Evolutionary conservation across 2,888 invertebrate species (phyloP), one percentile per base, ranked within the genome.

Genomic region (Oligia fasciuncula): DNA sequence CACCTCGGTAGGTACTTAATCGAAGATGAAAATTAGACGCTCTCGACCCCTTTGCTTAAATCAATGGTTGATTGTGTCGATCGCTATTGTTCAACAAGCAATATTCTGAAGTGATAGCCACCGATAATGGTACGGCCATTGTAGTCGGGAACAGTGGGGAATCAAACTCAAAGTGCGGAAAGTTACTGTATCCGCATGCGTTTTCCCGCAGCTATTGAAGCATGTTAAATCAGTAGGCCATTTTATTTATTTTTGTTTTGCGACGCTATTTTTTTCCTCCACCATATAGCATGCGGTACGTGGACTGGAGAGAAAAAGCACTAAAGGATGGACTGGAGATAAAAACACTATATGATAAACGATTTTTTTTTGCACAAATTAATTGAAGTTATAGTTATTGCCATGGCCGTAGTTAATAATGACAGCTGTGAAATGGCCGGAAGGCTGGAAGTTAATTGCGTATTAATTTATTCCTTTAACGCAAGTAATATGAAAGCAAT

Each of bases 61-160:
- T 75, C 81, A 81, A 81, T 81, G 72, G 72, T 49, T 75, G 67
- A 65, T 72, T 81, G 65, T 40, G 65, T 65, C 40, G 70, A 70
- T 70, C 54, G 60, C 75, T 72, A 72, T 83, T 85, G 85, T 85
- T 81, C 75, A 75, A 54, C 51, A 81, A 85, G 60, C 68, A 85
- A 76, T 83, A 85, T 83, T 83, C 40, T 69, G 57, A 46, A 74
- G 63, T 74, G 51, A 71, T 63, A 29, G 49, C 57, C n/a, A 75
- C 51, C n/a, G 51, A 11, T 85, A 75, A 69, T 75, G 35, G 17
- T 40, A 40, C 29, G 51, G 46, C 65, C 29, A 81, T 82, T 82
- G 85, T 82, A 19, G 46, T 84, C 69, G 17, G 54, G 19, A 73
- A 65, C 51, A 62, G 66, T 51, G 46, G 23, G 35, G 19, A 43